Conservation (phyloP, 2,113 vertebrate species). For the Plecotus auritus region DNA sequence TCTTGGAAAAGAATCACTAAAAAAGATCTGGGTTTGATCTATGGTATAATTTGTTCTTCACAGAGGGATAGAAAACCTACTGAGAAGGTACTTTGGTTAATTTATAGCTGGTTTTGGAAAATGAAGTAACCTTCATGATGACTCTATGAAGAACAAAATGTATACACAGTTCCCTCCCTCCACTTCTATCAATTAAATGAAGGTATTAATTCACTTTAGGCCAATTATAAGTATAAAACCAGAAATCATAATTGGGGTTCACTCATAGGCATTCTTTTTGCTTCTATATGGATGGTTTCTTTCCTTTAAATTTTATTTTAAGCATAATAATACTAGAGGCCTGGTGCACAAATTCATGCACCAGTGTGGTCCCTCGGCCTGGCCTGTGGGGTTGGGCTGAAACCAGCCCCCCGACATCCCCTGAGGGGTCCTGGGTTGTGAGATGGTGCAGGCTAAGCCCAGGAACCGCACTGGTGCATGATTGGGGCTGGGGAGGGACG, state of each 20-base stretch:
- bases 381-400: too few species aligned
- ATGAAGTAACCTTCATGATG: neutral
- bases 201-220: slow-evolving; percentile 2
- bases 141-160: neutral
- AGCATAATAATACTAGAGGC: neutral
- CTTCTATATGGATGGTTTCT: neutral
- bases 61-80: neutral
- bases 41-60: slow-evolving; percentile 5
- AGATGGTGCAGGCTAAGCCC: too few species aligned
- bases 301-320: slow-evolving; percentile 28
- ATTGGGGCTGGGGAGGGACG: too few species aligned
- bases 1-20: slow-evolving; percentile 58
- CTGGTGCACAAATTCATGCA: too few species aligned
- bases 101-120: slow-evolving; percentile 7
- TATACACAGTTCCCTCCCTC: neutral
- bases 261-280: neutral
- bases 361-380: too few species aligned
- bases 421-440: too few species aligned
- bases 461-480: too few species aligned
- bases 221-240: neutral
- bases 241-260: neutral
- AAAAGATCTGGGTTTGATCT: slow-evolving; percentile 35
- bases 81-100: neutral
- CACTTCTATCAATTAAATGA: neutral
- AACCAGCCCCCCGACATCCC: too few species aligned